Conservation (phyloP, 2,113 vertebrate species). For the Hippolais icterina region DNA sequence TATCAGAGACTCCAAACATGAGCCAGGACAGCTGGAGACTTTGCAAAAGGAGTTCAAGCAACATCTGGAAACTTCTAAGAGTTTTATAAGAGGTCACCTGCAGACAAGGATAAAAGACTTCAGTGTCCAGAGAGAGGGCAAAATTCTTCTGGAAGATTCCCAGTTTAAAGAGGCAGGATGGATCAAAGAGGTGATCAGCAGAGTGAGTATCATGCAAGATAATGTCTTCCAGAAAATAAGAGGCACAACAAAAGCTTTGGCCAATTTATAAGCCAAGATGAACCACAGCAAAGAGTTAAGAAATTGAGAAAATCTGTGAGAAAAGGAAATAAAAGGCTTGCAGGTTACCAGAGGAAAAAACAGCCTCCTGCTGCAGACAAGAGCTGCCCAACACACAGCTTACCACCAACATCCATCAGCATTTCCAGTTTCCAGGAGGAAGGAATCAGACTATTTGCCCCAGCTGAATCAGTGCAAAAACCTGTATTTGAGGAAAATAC, state of each 20-base stretch:
- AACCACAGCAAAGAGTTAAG: constrained; percentile 30
- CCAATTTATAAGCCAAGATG: not conserved
- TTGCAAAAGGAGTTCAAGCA: constrained; percentile 8
- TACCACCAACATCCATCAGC: not conserved
- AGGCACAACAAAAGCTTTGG: not conserved
- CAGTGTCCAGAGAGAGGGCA: not conserved
- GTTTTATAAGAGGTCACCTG: constrained; percentile 56
- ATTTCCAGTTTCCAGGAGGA: not conserved
- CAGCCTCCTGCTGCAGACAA: not conserved
- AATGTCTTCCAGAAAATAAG: constrained; percentile 15
- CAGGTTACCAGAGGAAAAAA: not conserved
- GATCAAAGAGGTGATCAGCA: constrained; percentile 23
- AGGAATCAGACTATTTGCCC: not conserved
- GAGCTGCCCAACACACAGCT: not conserved
- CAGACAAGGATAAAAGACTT: constrained; percentile 45
- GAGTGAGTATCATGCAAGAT: not conserved
- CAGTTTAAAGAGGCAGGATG: constrained; percentile 17
- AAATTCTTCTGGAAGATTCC: constrained; percentile 37
- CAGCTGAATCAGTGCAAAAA: not conserved
- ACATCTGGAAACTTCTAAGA: constrained; percentile 56
- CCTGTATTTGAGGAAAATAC: not conserved
- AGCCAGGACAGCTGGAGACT: constrained; percentile 11
- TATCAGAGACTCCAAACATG: constrained; percentile 3
- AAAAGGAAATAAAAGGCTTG: constrained; percentile 14
- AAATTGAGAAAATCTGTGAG: not conserved